A percentile compares a stretch with the other conserved stretches of the same genome.
These are phyloP conservation scores for Gryllus bimaculatus DNA, from an alignment of 1,140 invertebrate species.

Conservation along the genomic window DNA sequence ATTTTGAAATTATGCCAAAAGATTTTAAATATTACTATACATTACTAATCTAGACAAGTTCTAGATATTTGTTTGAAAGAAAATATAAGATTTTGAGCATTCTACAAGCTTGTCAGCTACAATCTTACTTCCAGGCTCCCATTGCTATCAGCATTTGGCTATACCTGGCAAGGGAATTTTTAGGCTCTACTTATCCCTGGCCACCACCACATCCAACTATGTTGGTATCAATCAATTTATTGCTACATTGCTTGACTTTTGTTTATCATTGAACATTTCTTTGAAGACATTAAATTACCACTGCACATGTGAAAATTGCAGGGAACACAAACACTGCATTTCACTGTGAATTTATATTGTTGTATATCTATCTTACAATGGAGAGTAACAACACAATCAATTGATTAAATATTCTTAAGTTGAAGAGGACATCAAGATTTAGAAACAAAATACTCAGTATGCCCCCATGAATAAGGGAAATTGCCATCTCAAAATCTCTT, in stretches of 20 bases:
- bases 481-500: too few relatives aligned
- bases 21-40: not conserved
- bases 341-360: too few relatives aligned
- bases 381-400: too few relatives aligned
- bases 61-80: not conserved
- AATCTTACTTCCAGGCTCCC: constrained; percentile 3
- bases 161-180: not conserved
- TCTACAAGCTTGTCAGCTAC: constrained; percentile 3
- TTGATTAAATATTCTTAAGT: too few relatives aligned
- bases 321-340: too few relatives aligned
- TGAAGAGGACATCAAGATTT: too few relatives aligned
- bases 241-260: not conserved
- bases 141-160: not conserved
- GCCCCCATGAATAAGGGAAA: too few relatives aligned
- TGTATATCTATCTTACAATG: too few relatives aligned
- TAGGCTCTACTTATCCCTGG: not conserved
- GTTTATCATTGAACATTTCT: not conserved
- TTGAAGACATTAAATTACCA: too few relatives aligned
- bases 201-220: not conserved
- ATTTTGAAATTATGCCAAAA: not conserved
- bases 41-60: not conserved
- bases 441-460: too few relatives aligned
- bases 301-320: too few relatives aligned
- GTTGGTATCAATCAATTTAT: not conserved
- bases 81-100: constrained; percentile 6